Base-by-base conservation (phyloP, 2,113 vertebrate species). In the Pristiophorus japonicus region DNA sequence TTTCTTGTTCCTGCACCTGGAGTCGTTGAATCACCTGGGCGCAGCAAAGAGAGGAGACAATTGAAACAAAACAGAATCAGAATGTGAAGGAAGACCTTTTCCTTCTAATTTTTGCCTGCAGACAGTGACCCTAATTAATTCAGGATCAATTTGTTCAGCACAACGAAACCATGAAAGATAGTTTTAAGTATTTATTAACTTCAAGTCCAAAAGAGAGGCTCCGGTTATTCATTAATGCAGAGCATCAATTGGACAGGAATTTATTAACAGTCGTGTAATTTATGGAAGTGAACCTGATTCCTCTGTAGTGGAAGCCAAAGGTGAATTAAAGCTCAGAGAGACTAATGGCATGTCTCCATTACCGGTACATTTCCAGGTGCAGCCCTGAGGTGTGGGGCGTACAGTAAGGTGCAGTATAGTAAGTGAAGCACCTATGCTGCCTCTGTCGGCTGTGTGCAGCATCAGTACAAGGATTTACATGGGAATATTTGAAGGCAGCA, bases 191-290 rank as follows among this genome's bases (percentile, higher is more conserved):
- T 67, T 94, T 94, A 70, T 94, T 45, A 70, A 47, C 38, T 67
- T 47, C 22, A 70, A 70, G 38, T 47, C 38, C 38, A 94, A 47
- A 70, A 14, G 42, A 94, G 38, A 45, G 91, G n/a, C 91, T 38
- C 85, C 63, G 70, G 63, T 66, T 94, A 94, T 47, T 67, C 42
- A 94, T 94, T 94, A 45, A 94, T 67, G 2, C 62, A 67, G 24
- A 94, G 30, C 38, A 47, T 88, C 24, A 88, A 55, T 65, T 94
- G 63, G 34, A n/a, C 62, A 66, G 62, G 63, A 67, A 42, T 66
- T 94, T 22, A 67, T 70, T 94, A 94, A 94, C 66, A 67, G 66
- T 67, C 24, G 0, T 30, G 10, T 94, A 45, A 94, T 47, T 70
- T 94, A 70, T 94, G 38, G 42, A 4, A 70, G 2, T 30, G 91